Evolutionary conservation across 2,888 invertebrate species (phyloP), one percentile per base, ranked within the genome.

Genomic region (Aphidius colemani): DNA sequence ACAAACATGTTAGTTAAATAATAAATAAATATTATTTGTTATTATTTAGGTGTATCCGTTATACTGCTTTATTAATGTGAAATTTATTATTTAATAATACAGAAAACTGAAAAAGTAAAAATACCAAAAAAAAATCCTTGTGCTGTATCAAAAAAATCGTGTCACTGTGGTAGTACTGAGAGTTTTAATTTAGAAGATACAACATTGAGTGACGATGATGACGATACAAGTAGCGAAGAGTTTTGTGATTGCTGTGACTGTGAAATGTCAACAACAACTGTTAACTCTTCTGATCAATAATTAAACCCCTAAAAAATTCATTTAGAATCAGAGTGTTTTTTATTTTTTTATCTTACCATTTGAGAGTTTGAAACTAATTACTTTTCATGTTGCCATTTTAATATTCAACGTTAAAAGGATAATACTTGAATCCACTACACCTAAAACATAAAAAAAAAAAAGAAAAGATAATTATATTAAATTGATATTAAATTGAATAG

Each of bases 381-480:
- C 9, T n/a, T 49, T 7, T n/a, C n/a, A 13, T 49, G 18, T 13
- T 4, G 7, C 3, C 10, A 13, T 30, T 9, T 80, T 80, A 86
- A 71, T 82, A 86, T 5, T 83, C 77, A 45, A 78, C 80, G 30
- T 78, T 75, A 72, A 86, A 87, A 0, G 86, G 86, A 66, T 84
- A 86, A 67, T 86, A 81, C 66, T 78, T 83, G 70, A 86, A 85
- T 0, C 81, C 74, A 55, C 84, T 83, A 0, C 84, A 81, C 72
- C 86, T 85, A 71, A 18, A 18, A 18, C 13, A 18, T 18, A 83
- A 86, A 85, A 71, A 83, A 82, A 7, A 7, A 18, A n/a, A 18
- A 30, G n/a, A 51, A 53, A 18, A 50, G 1, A 1, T 51, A 41
- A n/a, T 5, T n/a, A n/a, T n/a, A n/a, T 7, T 41, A 11, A 43